Conservation (phyloP, 2,113 vertebrate species). For the Tenrec ecaudatus region DNA sequence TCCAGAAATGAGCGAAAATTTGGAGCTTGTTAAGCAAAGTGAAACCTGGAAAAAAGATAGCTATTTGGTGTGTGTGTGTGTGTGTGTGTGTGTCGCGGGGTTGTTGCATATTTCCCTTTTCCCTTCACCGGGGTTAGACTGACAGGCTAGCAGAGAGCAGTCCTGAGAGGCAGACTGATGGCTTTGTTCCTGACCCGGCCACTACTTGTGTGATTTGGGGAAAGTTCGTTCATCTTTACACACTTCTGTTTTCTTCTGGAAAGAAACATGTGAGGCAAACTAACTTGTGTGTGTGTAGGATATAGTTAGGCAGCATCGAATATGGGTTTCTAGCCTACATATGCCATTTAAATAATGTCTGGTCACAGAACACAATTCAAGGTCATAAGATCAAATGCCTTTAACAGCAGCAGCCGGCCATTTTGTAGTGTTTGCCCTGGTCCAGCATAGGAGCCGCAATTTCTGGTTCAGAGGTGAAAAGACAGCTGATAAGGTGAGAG, state of each 20-base stretch:
- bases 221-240: constrained; percentile 6
- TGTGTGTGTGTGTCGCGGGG: too few species aligned
- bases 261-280: not conserved
- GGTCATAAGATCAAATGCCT: not conserved
- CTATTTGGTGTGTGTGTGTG: not conserved
- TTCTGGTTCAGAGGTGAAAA: not conserved
- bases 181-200: not conserved
- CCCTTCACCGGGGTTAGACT: not conserved
- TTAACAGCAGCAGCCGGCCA: not conserved
- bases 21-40: not conserved
- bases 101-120: not conserved
- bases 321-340: not conserved
- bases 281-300: not conserved
- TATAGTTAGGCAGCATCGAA: not conserved
- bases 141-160: not conserved
- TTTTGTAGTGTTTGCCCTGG: not conserved
- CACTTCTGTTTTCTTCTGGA: constrained; percentile 5
- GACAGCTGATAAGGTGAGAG: not conserved
- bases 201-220: not conserved
- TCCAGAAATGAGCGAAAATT: not conserved
- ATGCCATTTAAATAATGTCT: not conserved
- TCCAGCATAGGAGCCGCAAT: not conserved
- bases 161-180: not conserved
- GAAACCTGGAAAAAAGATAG: not conserved
- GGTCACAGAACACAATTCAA: not conserved